phyloP scores from a whole-genome alignment of 2,888 invertebrate species.

The Andrena flavipes region DNA sequence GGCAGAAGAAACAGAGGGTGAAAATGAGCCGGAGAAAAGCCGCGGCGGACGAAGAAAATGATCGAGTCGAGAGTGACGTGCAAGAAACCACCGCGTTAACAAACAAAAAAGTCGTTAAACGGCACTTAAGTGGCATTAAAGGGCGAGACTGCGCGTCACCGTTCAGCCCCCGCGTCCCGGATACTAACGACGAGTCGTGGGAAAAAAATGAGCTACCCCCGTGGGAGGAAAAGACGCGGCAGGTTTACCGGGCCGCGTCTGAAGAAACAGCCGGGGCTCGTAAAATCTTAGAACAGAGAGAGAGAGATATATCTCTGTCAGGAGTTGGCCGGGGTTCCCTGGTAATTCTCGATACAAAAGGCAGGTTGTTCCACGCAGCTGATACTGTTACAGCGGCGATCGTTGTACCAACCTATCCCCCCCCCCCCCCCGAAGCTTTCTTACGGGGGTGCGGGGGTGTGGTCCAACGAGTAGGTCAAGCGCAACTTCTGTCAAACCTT shows the following conservation, averaged over 20 bases:
- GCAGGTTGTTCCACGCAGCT: conserved; percentile 35
- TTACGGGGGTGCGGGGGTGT: neutral
- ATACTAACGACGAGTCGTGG: conserved; percentile 55
- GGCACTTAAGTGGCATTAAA: conserved; percentile 71
- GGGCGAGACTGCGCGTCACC: conserved; percentile 30
- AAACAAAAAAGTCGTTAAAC: conserved; percentile 73
- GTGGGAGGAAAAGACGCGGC: conserved; percentile 10
- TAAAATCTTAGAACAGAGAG: conserved; percentile 46
- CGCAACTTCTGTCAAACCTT: conserved; percentile 18
- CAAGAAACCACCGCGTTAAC: conserved; percentile 54
- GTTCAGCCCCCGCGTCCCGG: conserved; percentile 25
- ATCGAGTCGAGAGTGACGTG: conserved; percentile 33
- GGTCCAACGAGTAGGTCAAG: conserved; percentile 7
- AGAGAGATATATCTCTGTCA: conserved; percentile 34
- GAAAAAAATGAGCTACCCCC: conserved; percentile 40
- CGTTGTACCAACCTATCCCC: neutral
- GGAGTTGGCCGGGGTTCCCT: conserved; percentile 4
- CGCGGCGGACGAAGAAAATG: conserved; percentile 14
- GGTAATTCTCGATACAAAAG: conserved; percentile 46
- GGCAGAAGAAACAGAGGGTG: neutral
- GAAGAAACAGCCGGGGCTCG: conserved; percentile 42
- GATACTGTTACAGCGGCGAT: conserved; percentile 27
- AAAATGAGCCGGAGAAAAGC: conserved; percentile 1
- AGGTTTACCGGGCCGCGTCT: conserved; percentile 15
- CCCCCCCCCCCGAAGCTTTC: neutral